Base-by-base conservation (phyloP, 2,113 vertebrate species). In the Scortum barcoo region DNA sequence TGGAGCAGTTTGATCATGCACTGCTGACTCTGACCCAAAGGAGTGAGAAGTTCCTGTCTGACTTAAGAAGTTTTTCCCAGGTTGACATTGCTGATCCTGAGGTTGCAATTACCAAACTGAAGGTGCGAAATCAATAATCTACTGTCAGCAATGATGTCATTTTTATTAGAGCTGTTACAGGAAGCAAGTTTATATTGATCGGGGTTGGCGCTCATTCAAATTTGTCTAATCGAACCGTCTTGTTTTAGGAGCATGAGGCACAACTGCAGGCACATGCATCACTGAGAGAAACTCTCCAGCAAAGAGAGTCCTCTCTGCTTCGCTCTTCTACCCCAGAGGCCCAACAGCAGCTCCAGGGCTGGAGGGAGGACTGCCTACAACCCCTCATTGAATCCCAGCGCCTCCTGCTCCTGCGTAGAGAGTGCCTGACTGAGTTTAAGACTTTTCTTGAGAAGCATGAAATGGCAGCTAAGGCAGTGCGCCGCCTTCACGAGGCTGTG, bases 31-130 rank as follows among this genome's bases (percentile, higher is more conserved):
- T 98, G 88, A 97, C 96, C 33, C 93, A 96, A 51, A 98, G 96
- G 95, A 97, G 97, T 86, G 97, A 98, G 86, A 92, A 94, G 80
- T 97, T 98, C 78, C 95, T 97, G 61, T 93, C 93, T 79, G 94
- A 94, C 76, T 88, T 99, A 56, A 96, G 97, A 80, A 90, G 80
- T 19, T 96, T 96, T 65, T 96, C 96, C 63, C 96, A 96, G 89
- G 96, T 99, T 79, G 95, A 92, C 79, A 86, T 96, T 42, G 81
- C 78, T 30, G 95, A 98, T 88, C 94, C 96, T 54, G 93, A 95
- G 2, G 74, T 91, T 65, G 93, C 96, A 78, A 40, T 94, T n/a
- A 87, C 89, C 58, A 93, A 95, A 67, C 94, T 97, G 85, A 96
- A 96, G 97, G 98, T 99, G 95, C 91, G 75, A 75, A 76, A 80